Evolutionary conservation across 53 echinoderm and acorn worm species (phyloP), one percentile per base, ranked within the genome.

Genomic region (Actinopyga echinites): DNA sequence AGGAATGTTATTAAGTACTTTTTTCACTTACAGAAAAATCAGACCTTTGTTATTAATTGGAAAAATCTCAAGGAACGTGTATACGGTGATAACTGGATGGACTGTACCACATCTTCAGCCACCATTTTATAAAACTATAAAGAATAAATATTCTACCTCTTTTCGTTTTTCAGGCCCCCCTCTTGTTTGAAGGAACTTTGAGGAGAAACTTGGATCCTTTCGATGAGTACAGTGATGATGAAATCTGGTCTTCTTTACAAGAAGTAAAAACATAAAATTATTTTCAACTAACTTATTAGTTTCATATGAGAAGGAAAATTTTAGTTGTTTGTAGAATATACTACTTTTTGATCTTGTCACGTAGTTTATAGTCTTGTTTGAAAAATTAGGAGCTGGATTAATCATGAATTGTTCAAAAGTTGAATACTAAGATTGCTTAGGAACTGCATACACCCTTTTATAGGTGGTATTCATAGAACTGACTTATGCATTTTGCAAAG

Each of bases 181-280:
- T 93, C 8, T 36, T 96, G 79, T 96, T 96, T 77, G 89, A 89
- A 42, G 96, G 96, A 5, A 91, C 93, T 6, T 66, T 96, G 24
- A 80, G 96, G 22, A 89, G 83, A 45, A 96, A 96, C 79, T 55
- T 96, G 52, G 96, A 96, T 64, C 96, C 96, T 5, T 96, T 96
- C 64, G 43, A 65, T 2, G 38, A 92, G 19, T 90, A 96, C 62
- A 40, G n/a, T 9, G 96, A 96, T 82, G 56, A 77, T 10, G 82
- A 96, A 22, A 78, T 96, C 3, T 96, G 96, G 96, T 91, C 80
- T 37, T 85, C 96, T 24, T 53, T 96, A 60, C 89, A 91, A 80
- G 91, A 96, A 90, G 96, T 95, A 95, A 49, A 62, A 15, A 49
- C 3, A 15, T 49, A 15, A 0, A 17, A 15, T 66, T 35, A 0